These are phyloP conservation scores for Ptiloglossa arizonensis DNA, from an alignment of 1,140 invertebrate genomes.

Conservation along the genomic window DNA sequence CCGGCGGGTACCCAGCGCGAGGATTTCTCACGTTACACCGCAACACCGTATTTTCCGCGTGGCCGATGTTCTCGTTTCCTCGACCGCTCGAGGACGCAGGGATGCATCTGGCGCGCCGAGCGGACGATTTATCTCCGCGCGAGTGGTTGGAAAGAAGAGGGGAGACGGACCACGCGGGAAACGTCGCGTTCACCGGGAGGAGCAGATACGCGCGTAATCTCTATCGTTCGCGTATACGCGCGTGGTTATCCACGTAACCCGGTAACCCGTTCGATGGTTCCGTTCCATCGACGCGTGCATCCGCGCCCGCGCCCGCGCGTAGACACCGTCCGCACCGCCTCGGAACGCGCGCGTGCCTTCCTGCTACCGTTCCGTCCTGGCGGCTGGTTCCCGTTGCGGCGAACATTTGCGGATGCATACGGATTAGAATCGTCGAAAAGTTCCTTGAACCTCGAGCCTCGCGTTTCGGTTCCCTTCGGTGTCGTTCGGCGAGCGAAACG, in stretches of 20 bases:
- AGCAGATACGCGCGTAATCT: conserved; percentile 32
- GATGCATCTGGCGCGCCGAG: conserved; percentile 35
- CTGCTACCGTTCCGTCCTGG: not conserved
- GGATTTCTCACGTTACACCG: conserved; percentile 58
- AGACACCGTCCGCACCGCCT: not conserved
- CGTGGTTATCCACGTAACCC: conserved; percentile 39
- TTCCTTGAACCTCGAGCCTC: conserved; percentile 27
- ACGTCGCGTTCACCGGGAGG: conserved; percentile 45
- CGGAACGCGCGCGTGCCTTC: conserved; percentile 30
- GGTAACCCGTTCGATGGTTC: conserved; percentile 45
- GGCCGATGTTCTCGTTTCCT: conserved; percentile 56
- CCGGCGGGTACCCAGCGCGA: conserved; percentile 19
- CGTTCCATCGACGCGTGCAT: conserved; percentile 8
- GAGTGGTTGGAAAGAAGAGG: not conserved
- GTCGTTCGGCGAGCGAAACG: too few species aligned
- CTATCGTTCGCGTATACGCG: conserved; percentile 16
- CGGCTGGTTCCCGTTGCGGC: conserved; percentile 23
- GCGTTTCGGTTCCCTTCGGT: too few species aligned
- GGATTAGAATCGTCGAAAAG: conserved; percentile 7
- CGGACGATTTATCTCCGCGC: conserved; percentile 46
- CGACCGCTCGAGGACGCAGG: conserved; percentile 14
- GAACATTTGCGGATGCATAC: conserved; percentile 26
- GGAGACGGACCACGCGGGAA: not conserved
- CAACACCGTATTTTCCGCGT: conserved; percentile 41
- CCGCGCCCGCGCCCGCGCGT: too few species aligned